Evolutionary conservation across 2,113 vertebrate genomes (phyloP), one percentile per base, ranked within the genome.

Genomic region (Cheilinus undulatus): DNA sequence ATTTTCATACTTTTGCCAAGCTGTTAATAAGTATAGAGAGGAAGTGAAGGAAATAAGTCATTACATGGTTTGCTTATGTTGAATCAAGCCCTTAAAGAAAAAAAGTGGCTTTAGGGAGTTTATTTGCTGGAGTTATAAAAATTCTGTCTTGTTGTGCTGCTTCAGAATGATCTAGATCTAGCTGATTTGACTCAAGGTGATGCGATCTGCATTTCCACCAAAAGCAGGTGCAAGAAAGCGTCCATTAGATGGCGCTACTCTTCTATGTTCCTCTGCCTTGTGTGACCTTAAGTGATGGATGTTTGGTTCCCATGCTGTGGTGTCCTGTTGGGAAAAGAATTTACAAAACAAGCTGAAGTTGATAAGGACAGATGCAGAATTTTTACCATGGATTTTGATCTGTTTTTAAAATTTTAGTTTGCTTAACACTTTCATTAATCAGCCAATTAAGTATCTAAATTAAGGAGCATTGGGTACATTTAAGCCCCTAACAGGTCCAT

Each of bases 181-280:
- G 3, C 15, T 45, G 9, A 17, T 42, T 42, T 40, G 4, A 12
- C n/a, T 40, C 17, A 42, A 7, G 9, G 15, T 14, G 1, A 5
- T 9, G 2, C 14, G 20, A 7, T n/a, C 0, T 62, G 26, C 17
- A 5, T 59, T 51, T 14, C 15, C 5, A 60, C 23, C 5, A 51
- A 13, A 15, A 26, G 34, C 52, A 59, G 28, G 13, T 4, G 14
- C 6, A 4, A 34, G 0, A 50, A 52, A 0, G 40, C 14, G 9
- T 49, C 79, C 91, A 83, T 83, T 86, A 92, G 91, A 74, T 85
- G 91, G 86, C 60, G 30, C 0, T 5, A 19, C 28, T 45, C n/a
- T 3, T 51, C 62, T 32, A 73, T 34, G 69, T 50, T 51, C 17
- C 32, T 1, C 3, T 1, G 3, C 22, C 13, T 42, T 4, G 3